Evolutionary conservation across 2,113 vertebrate species (phyloP).

Genomic region (Hippocampus abdominalis): DNA sequence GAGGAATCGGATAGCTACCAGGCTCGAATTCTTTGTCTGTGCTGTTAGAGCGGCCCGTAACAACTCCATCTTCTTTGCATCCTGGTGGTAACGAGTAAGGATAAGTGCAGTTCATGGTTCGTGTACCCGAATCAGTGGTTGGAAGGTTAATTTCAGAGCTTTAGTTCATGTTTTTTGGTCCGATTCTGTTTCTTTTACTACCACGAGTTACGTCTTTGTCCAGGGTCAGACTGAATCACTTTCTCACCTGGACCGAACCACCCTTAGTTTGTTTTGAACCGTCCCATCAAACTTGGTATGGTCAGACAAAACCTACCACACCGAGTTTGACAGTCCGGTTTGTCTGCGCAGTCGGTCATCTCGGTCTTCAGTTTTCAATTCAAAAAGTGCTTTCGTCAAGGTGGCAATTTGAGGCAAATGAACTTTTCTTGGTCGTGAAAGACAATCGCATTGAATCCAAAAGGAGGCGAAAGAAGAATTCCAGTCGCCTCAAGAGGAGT

Average conservation of each 20-base stretch:
- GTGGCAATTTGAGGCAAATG: too few species aligned
- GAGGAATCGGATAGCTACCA: constrained; percentile 70
- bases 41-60: constrained; percentile 81
- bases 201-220: too few species aligned
- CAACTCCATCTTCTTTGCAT: constrained; percentile 81
- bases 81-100: constrained; percentile 65
- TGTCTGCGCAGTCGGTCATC: neutral
- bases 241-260: neutral
- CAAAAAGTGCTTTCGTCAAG: neutral
- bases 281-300: neutral
- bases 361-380: neutral
- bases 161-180: neutral
- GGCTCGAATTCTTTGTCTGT: constrained; percentile 88
- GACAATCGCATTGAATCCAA: too few species aligned
- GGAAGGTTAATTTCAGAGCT: too few species aligned
- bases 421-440: too few species aligned
- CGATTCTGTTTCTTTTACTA: too few species aligned
- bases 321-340: neutral
- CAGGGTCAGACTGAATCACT: neutral
- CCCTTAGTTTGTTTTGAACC: neutral
- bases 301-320: neutral
- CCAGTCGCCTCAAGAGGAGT: too few species aligned
- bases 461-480: too few species aligned
- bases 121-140: too few species aligned
- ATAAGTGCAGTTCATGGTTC: neutral